phyloP scores from a whole-genome alignment of 1,140 invertebrate genomes.

The Drosophila pruinosa region DNA sequence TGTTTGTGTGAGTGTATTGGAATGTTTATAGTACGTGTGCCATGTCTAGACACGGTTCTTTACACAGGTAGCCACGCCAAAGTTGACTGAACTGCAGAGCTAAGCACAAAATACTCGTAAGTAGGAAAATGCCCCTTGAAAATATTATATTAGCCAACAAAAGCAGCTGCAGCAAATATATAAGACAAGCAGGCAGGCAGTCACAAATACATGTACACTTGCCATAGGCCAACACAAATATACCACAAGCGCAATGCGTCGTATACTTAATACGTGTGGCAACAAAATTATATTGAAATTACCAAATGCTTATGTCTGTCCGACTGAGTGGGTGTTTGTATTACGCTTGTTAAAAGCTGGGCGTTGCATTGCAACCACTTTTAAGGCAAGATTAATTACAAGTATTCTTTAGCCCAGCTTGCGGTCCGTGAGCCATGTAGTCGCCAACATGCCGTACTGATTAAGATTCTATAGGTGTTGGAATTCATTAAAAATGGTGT shows the following conservation, averaged over 20 bases:
- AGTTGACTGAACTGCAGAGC: slow-evolving; percentile 67
- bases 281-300: slow-evolving; percentile 75
- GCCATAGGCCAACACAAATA: slow-evolving; percentile 24
- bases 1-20: background rate
- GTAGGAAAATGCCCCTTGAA: slow-evolving; percentile 35
- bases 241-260: slow-evolving; percentile 67
- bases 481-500: too few relatives aligned
- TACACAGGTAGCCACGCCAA: slow-evolving; percentile 61
- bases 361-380: slow-evolving; percentile 1
- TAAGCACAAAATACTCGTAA: slow-evolving; percentile 29
- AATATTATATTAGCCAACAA: slow-evolving; percentile 78
- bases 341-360: slow-evolving; percentile 2
- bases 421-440: too few relatives aligned
- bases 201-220: slow-evolving; percentile 16
- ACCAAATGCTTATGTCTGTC: slow-evolving; percentile 52
- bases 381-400: too few relatives aligned
- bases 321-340: slow-evolving; percentile 10
- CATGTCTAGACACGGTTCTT: slow-evolving; percentile 57
- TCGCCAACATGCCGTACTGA: too few relatives aligned
- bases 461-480: too few relatives aligned
- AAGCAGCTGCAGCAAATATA: slow-evolving; percentile 61
- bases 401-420: too few relatives aligned
- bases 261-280: slow-evolving; percentile 53
- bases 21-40: background rate
- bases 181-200: background rate